Conservation (phyloP, 53 echinoderm and acorn worm species). For the Luidia sarsii region DNA sequence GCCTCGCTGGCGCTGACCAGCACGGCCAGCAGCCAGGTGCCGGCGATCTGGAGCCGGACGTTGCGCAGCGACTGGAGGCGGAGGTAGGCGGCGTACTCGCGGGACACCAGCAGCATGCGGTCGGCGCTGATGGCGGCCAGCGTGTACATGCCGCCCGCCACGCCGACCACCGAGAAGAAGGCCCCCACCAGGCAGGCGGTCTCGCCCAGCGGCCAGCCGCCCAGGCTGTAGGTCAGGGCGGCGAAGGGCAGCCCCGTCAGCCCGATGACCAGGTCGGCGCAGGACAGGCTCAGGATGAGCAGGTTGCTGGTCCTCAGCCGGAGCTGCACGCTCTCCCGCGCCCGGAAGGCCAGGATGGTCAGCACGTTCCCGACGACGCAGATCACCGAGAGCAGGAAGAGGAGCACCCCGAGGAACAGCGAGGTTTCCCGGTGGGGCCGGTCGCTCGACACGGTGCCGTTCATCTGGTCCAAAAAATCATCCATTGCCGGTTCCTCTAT, state of each 20-base stretch:
- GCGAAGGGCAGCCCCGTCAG: slow-evolving; percentile 25
- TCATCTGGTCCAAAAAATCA: not conserved
- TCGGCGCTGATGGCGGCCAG: slow-evolving; percentile 41
- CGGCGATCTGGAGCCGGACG: slow-evolving; percentile 34
- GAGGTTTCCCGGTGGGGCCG: too few species aligned
- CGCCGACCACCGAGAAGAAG: slow-evolving; percentile 27
- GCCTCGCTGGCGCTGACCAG: slow-evolving; percentile 16
- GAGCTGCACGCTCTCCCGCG: not conserved
- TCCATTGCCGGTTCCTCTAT: too few species aligned
- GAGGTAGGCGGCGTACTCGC: slow-evolving; percentile 38
- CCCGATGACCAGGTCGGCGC: slow-evolving; percentile 43
- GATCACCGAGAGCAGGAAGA: not conserved
- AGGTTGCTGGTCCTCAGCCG: slow-evolving; percentile 39
- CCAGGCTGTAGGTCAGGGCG: not conserved
- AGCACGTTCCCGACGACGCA: slow-evolving; percentile 35
- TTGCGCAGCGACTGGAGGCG: slow-evolving; percentile 22
- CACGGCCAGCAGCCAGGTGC: slow-evolving; percentile 38
- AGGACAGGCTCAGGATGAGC: slow-evolving; percentile 31
- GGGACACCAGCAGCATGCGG: slow-evolving; percentile 38
- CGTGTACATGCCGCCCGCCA: slow-evolving; percentile 38
- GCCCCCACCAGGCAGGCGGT: slow-evolving; percentile 4
- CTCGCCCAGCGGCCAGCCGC: slow-evolving; percentile 31
- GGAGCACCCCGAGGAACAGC: slow-evolving; percentile 11
- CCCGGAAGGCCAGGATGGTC: slow-evolving; percentile 34
- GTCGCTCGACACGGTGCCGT: not conserved